Evolutionary conservation across 1,140 invertebrate genomes (phyloP), one percentile per base, ranked within the genome.

Genomic region (Drosophila sp.): DNA sequence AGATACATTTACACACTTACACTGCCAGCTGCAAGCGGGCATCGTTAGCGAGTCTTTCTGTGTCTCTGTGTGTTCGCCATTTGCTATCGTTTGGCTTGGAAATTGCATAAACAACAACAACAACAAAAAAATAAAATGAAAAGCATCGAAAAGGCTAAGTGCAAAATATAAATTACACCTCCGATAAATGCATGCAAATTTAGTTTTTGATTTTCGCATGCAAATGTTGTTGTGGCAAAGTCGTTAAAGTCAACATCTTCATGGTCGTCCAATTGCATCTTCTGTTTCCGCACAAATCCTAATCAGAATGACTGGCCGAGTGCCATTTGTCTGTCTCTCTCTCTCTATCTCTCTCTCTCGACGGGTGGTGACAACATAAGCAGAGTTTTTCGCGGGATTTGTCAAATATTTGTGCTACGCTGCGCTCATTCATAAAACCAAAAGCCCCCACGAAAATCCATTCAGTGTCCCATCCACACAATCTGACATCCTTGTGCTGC

Each of bases 401-500:
- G 83, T 86, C 83, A 86, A 86, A 87, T 86, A 86, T 86, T 86
- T 86, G 83, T 80, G 83, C 83, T 73, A 86, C 83, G 83, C 84
- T 86, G 67, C 72, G 70, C 83, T 86, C 83, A 77, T 86, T 68
- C 79, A 70, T 79, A 60, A 71, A 66, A 66, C 33, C n/a, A 35
- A 58, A 72, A 38, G 61, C 41, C 55, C 65, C 27, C 38, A 61
- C 58, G 35, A 41, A 79, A 69, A 70, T 70, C 65, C 73, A 72
- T 38, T 60, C 41, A 29, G 44, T 33, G 60, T 66, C 64, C 69
- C 40, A 60, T 76, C 67, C 54, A 60, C 27, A 29, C 40, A 71
- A 67, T 50, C 62, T 55, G 68, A 38, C 70, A 23, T 66, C 29
- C 60, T 35, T 55, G 17, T 35, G 30, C 27, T 7, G 40, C 38